Evolutionary conservation across 2,797 vertebrate genomes (phyloP), one percentile per base, ranked within the genome.

Genomic region (Nannoperca australis): DNA sequence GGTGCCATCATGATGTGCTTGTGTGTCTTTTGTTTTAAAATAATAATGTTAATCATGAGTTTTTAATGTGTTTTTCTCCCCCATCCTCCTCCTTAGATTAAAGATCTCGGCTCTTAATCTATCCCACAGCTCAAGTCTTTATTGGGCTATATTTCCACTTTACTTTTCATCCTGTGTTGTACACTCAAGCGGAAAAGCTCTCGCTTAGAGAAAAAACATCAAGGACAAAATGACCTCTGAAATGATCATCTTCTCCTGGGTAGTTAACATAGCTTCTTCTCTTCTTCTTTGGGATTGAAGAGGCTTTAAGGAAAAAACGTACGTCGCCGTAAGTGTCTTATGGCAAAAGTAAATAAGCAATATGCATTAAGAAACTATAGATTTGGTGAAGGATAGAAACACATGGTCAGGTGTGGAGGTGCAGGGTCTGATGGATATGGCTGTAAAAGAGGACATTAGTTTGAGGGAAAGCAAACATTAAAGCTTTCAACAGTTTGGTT

Each of bases 141-240:
- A 93, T 90, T 88, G 87, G 68, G 42, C 78, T 70, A 83, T 91
- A 84, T 90, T 91, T 93, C 75, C 62, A 79, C 81, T 81, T 85
- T 77, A 66, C 45, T 70, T 80, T 87, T 73, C 63, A 63, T 55
- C 83, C 71, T 72, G 63, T 75, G 71, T 81, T 83, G 76, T 71
- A 78, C 76, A 64, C 72, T 91, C 56, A 83, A 91, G 83, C 89
- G 87, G 86, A 90, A 89, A 85, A 78, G 58, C 81, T 77, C 59
- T 77, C 34, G 15, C 68, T 85, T 36, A 77, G 69, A 87, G 68
- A 83, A 78, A 36, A 78, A 45, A 65, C 44, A 76, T 56, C 56
- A 76, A 85, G 66, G 62, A 59, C 62, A 65, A 74, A 86, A 78
- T 77, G 61, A 90, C 78, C 85, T 83, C 79, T 71, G 58, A 83